Evolutionary conservation across 2,888 invertebrate species (phyloP).

Genomic region (Hesperia comma): DNA sequence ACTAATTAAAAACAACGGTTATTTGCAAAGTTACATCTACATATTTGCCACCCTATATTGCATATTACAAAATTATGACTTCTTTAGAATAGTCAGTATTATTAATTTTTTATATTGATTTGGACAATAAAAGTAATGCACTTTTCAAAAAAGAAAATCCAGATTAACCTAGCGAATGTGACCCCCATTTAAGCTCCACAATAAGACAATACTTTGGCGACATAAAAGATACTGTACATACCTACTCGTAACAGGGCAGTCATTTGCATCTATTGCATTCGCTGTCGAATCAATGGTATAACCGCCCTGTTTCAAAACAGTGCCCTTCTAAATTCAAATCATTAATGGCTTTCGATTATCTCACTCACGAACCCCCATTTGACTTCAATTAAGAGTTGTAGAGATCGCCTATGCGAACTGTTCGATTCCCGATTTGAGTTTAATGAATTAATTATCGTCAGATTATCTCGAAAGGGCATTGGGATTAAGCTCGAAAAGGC

Average conservation of each 20-base stretch:
- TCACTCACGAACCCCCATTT: conserved; percentile 75
- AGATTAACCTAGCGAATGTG: too few relatives aligned
- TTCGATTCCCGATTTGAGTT: conserved; percentile 67
- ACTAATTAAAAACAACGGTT: too few relatives aligned
- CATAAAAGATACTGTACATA: background rate
- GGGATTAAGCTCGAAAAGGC: conserved; percentile 45
- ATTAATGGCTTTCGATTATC: conserved; percentile 80
- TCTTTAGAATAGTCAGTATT: too few relatives aligned
- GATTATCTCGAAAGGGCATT: conserved; percentile 53
- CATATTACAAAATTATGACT: too few relatives aligned
- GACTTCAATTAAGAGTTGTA: conserved; percentile 79
- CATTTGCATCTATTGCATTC: conserved; percentile 30
- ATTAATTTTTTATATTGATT: too few relatives aligned
- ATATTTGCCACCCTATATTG: too few relatives aligned
- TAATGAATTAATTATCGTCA: conserved; percentile 72
- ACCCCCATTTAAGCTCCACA: too few relatives aligned
- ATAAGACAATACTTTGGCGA: too few relatives aligned
- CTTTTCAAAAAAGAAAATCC: too few relatives aligned
- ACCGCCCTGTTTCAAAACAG: conserved; percentile 63
- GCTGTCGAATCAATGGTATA: conserved; percentile 54
- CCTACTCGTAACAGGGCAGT: background rate
- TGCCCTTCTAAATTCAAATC: conserved; percentile 81
- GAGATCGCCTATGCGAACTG: conserved; percentile 79
- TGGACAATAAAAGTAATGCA: too few relatives aligned
- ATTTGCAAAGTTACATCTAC: too few relatives aligned